A percentile compares a stretch with the other conserved stretches of the same genome.
These are phyloP conservation scores for Albula glossodonta DNA, from an alignment of 2,113 vertebrate genomes.

Conservation along the genomic window DNA sequence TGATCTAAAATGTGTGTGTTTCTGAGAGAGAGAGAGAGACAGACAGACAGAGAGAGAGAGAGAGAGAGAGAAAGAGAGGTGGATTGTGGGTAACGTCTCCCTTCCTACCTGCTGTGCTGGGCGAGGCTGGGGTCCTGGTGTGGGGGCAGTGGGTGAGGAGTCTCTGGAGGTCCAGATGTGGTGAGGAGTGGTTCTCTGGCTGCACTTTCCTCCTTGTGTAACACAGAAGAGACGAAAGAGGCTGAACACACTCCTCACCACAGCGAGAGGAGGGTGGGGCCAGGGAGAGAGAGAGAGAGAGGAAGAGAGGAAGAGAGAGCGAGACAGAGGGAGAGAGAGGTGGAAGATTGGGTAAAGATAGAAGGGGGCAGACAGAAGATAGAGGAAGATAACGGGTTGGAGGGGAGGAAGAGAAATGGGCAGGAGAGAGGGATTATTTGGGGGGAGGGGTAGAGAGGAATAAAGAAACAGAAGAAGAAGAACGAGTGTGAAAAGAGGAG, in stretches of 20 bases:
- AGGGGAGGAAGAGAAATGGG: background rate
- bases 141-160: background rate
- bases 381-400: background rate
- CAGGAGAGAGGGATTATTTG: background rate
- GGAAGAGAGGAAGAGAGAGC: background rate
- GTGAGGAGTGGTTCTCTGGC: background rate
- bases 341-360: background rate
- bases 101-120: conserved; percentile 15
- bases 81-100: conserved; percentile 23
- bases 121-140: background rate
- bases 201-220: background rate
- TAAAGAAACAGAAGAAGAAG: background rate
- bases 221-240: background rate
- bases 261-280: background rate
- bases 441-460: background rate
- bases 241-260: background rate
- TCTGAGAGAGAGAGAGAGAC: background rate
- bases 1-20: background rate
- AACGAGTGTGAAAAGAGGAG: background rate
- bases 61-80: background rate
- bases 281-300: background rate
- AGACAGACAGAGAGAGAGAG: too few relatives aligned
- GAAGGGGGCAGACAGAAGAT: background rate
- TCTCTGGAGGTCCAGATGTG: conserved; percentile 8
- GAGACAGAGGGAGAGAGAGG: background rate